These are phyloP conservation scores for Neodiprion lecontei DNA, from an alignment of 1,140 invertebrate species.

Conservation along the genomic window DNA sequence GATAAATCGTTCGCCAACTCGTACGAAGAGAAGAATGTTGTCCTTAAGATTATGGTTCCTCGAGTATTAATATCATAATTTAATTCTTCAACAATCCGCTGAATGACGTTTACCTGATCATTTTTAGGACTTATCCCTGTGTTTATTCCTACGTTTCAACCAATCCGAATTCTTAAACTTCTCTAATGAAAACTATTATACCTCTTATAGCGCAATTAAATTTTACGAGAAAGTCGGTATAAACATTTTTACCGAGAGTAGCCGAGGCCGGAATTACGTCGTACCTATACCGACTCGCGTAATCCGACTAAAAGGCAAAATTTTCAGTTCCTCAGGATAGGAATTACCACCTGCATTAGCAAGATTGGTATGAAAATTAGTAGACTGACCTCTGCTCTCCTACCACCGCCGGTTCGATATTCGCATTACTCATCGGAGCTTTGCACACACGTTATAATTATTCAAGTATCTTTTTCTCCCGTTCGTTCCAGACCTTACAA, in stretches of 20 bases:
- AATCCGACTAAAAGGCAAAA: constrained; percentile 44
- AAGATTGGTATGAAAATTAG: constrained; percentile 25
- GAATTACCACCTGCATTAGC: constrained; percentile 29
- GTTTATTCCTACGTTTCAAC: too few species aligned
- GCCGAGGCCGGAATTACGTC: not conserved
- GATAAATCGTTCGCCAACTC: too few species aligned
- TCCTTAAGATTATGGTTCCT: too few species aligned
- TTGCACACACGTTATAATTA: too few species aligned
- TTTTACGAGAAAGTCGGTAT: not conserved
- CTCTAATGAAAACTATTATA: not conserved
- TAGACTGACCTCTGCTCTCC: constrained; percentile 2
- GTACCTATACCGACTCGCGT: not conserved
- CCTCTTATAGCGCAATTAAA: not conserved
- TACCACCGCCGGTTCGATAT: not conserved
- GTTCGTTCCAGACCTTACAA: constrained; percentile 58
- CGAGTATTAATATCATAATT: too few species aligned
- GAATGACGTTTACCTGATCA: too few species aligned
- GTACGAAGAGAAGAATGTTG: too few species aligned
- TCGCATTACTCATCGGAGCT: too few species aligned
- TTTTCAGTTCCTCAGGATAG: constrained; percentile 23
- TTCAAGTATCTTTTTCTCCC: constrained; percentile 33
- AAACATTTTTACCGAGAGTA: not conserved
- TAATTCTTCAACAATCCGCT: too few species aligned
- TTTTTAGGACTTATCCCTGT: too few species aligned
- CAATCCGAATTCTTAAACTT: not conserved